These are phyloP conservation scores for Phenganax marumi DNA, from an alignment of 92 coral and sea anemone genomes.

Conservation along the genomic window DNA sequence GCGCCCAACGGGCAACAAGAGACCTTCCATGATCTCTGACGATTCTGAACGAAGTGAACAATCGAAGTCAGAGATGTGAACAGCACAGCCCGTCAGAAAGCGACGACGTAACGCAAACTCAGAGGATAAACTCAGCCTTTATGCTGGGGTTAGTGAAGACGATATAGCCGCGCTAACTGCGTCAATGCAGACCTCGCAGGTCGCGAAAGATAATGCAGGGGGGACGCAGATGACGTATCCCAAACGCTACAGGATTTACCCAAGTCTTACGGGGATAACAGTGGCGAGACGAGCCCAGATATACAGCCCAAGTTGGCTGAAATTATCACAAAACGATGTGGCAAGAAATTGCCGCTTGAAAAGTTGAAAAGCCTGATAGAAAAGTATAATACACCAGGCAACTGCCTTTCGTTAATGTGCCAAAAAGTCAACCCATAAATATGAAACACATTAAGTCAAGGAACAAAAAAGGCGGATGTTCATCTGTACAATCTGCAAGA, in stretches of 20 bases:
- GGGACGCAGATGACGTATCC: too few species aligned
- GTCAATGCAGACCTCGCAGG: too few species aligned
- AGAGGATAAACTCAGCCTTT: background rate
- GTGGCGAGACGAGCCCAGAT: conserved; percentile 20
- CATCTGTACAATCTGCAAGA: conserved; percentile 34
- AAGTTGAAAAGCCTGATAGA: conserved; percentile 41
- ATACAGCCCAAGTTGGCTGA: conserved; percentile 46
- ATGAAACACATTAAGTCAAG: background rate
- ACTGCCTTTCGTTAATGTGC: conserved; percentile 17
- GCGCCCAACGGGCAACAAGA: background rate
- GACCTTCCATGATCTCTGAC: background rate
- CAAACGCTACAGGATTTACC: background rate
- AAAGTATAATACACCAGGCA: conserved; percentile 49
- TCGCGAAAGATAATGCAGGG: too few species aligned
- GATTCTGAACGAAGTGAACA: background rate
- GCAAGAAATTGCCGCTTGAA: conserved; percentile 48
- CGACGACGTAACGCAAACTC: background rate
- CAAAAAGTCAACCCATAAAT: conserved; percentile 28
- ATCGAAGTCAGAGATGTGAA: background rate
- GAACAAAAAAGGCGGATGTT: conserved; percentile 13
- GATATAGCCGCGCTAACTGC: too few species aligned
- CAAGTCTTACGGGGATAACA: conserved; percentile 23
- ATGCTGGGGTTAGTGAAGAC: background rate
- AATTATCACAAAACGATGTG: conserved; percentile 53
- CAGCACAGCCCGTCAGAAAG: too few species aligned